Conservation (phyloP, 2,888 invertebrate species). For the Xylota segnis region DNA sequence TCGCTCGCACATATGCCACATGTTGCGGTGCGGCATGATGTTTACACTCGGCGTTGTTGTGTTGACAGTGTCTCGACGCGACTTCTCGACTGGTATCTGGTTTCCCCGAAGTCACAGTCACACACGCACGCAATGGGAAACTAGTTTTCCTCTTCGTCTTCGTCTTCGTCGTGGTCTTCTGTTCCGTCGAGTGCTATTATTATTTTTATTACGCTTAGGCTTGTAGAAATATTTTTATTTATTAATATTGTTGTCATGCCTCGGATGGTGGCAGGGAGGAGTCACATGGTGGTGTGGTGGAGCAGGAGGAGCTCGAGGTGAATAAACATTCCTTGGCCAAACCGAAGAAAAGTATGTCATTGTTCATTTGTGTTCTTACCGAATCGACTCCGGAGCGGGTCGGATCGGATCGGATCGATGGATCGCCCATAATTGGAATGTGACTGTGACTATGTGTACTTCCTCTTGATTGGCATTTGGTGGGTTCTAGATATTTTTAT, state of each 20-base stretch:
- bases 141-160: constrained; percentile 60
- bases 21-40: constrained; percentile 52
- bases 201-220: constrained; percentile 52
- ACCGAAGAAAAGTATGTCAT: constrained; percentile 68
- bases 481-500: constrained; percentile 26
- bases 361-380: constrained; percentile 62
- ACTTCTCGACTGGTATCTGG: constrained; percentile 51
- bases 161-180: constrained; percentile 3
- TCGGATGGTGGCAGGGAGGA: background rate
- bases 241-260: constrained; percentile 71
- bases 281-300: background rate
- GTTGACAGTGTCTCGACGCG: constrained; percentile 68
- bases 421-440: constrained; percentile 68
- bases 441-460: constrained; percentile 59
- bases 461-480: constrained; percentile 52
- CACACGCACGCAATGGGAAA: constrained; percentile 49
- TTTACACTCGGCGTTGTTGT: constrained; percentile 58
- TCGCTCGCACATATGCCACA: constrained; percentile 64
- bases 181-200: constrained; percentile 9
- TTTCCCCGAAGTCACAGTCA: constrained; percentile 41
- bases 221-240: constrained; percentile 51
- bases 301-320: background rate
- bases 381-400: too few species aligned
- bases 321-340: constrained; percentile 50
- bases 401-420: constrained; percentile 35